Percentiles rank a stretch among this genome's conserved stretches.
Conservation (phyloP, 2,888 invertebrate species). For the Thymelicus sylvestris region DNA sequence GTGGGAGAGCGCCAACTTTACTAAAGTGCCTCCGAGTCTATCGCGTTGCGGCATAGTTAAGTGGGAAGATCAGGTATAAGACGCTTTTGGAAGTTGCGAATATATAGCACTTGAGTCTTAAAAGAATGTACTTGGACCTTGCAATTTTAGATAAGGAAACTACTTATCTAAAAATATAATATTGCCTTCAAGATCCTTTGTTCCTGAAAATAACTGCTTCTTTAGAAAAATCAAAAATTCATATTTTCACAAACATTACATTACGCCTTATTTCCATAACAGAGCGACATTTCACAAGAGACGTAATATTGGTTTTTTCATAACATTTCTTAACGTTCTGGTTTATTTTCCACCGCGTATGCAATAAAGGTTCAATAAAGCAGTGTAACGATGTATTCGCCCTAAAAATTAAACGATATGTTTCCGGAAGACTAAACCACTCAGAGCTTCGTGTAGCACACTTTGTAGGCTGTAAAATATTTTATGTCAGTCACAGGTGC, state of each 20-base stretch:
- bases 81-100: slow-evolving; percentile 4
- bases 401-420: slow-evolving; percentile 26
- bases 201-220: neutral
- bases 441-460: slow-evolving; percentile 59
- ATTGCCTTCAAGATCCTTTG: neutral
- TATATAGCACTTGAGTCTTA: slow-evolving; percentile 5
- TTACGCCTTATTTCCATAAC: neutral
- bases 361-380: slow-evolving; percentile 22
- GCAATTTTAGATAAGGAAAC: neutral
- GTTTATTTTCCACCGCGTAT: neutral
- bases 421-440: slow-evolving; percentile 49
- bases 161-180: neutral
- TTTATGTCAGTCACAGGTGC: slow-evolving; percentile 75
- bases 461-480: slow-evolving; percentile 69
- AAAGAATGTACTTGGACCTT: slow-evolving; percentile 1
- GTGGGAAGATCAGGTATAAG: slow-evolving; percentile 29
- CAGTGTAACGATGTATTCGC: slow-evolving; percentile 16
- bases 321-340: slow-evolving; percentile 1
- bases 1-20: slow-evolving; percentile 39
- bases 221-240: neutral
- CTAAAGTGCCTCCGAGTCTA: slow-evolving; percentile 29
- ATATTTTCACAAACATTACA: neutral
- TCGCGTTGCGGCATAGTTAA: slow-evolving; percentile 31
- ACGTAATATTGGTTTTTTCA: slow-evolving; percentile 5
- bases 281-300: neutral